A percentile compares a stretch with the other conserved stretches of the same genome.
These are phyloP conservation scores for Apaloderma vittatum DNA, from an alignment of 2,113 vertebrate genomes.

Conservation along the genomic window DNA sequence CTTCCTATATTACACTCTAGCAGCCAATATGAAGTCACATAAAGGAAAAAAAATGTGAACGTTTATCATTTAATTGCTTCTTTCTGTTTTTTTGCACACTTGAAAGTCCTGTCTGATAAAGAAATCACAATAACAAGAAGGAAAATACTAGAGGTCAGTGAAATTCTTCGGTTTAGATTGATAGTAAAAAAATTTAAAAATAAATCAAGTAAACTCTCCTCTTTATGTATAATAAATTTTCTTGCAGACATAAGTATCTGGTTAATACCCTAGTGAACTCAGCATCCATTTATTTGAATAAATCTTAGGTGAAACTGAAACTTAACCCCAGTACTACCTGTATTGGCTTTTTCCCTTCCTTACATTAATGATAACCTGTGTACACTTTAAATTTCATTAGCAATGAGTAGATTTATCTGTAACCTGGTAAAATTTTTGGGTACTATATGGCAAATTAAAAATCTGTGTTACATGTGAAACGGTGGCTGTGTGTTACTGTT, in stretches of 20 bases:
- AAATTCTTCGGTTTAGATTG: not conserved
- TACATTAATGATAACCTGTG: not conserved
- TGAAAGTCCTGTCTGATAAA: not conserved
- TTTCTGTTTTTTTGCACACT: not conserved
- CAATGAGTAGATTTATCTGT: not conserved
- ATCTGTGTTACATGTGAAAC: not conserved
- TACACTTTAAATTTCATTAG: not conserved
- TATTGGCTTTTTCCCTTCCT: not conserved
- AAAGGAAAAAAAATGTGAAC: not conserved
- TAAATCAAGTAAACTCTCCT: not conserved
- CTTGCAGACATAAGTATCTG: not conserved
- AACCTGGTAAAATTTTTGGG: not conserved
- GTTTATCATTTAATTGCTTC: not conserved
- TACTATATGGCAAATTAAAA: not conserved
- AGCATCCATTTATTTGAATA: not conserved
- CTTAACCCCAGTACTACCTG: rapidly evolving
- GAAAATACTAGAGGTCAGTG: not conserved
- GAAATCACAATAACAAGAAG: not conserved
- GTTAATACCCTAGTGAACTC: not conserved
- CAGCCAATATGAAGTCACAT: not conserved
- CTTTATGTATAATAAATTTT: not conserved
- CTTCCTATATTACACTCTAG: not conserved
- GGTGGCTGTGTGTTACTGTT: rapidly evolving
- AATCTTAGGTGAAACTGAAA: not conserved
- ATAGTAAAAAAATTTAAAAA: not conserved